phyloP scores from a whole-genome alignment of 1,140 invertebrate species.

The Trachelipus rathkii region DNA sequence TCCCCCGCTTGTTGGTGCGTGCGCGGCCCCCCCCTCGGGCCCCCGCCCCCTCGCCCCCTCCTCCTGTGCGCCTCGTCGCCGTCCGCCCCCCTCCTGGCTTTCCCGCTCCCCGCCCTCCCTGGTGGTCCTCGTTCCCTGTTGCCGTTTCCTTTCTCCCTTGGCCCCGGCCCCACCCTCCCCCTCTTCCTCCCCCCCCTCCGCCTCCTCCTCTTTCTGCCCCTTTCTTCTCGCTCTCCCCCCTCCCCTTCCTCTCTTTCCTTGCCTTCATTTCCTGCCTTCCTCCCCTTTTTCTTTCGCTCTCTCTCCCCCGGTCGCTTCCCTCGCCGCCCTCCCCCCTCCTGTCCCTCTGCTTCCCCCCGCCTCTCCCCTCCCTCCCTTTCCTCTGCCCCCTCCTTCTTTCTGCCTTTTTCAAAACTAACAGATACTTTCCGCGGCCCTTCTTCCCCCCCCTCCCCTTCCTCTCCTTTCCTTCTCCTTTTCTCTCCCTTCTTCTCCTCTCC shows the following conservation, averaged over 20 bases:
- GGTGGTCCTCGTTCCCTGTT: background rate
- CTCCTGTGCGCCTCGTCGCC: background rate
- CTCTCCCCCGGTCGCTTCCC: background rate
- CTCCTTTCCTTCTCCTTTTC: background rate
- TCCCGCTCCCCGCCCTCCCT: background rate
- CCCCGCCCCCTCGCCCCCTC: background rate
- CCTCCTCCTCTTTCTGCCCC: background rate
- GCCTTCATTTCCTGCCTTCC: background rate
- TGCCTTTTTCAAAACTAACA: background rate
- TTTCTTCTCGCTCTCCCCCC: background rate
- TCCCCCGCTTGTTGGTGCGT: background rate
- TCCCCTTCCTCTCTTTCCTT: background rate
- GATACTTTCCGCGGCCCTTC: background rate
- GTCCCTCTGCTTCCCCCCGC: background rate
- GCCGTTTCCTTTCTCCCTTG: background rate
- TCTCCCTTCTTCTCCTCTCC: background rate
- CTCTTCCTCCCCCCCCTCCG: background rate
- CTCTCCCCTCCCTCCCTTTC: background rate
- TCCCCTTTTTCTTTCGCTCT: background rate
- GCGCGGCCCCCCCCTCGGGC: background rate
- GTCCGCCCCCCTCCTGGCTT: background rate
- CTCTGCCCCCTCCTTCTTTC: background rate
- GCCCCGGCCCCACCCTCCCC: background rate
- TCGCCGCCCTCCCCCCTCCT: background rate
- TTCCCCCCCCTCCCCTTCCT: background rate